A percentile compares a stretch with the other conserved stretches of the same genome.
Conservation (phyloP, 2,888 invertebrate species). For the Serrognathus titanus region DNA sequence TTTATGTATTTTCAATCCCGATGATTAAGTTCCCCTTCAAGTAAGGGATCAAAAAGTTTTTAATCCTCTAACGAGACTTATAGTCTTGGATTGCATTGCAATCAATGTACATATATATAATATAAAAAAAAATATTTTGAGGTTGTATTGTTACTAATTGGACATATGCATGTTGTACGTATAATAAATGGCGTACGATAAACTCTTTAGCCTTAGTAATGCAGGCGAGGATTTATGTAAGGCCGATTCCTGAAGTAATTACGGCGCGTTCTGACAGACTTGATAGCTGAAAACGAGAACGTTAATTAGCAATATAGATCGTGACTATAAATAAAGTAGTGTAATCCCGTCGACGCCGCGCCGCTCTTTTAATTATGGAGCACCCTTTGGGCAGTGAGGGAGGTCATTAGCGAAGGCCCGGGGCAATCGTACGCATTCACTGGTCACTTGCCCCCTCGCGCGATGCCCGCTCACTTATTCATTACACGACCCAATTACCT, state of each 20-base stretch:
- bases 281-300: conserved; percentile 45
- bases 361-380: conserved; percentile 47
- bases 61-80: too few species aligned
- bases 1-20: too few species aligned
- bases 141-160: too few species aligned
- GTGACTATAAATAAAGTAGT: conserved; percentile 50
- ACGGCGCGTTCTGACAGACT: conserved; percentile 38
- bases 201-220: neutral
- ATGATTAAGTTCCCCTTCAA: too few species aligned
- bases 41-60: too few species aligned
- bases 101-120: too few species aligned
- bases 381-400: conserved; percentile 39
- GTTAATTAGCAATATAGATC: conserved; percentile 51
- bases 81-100: too few species aligned
- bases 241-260: conserved; percentile 30
- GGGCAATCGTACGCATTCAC: conserved; percentile 30
- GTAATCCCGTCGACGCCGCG: conserved; percentile 42
- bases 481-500: conserved; percentile 40
- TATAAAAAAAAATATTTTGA: too few species aligned
- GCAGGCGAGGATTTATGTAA: conserved; percentile 2
- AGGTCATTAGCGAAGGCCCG: conserved; percentile 37
- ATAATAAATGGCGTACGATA: neutral
- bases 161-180: neutral
- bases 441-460: conserved; percentile 26
- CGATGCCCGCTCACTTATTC: conserved; percentile 33